Percentiles rank a stretch among this genome's conserved stretches.
These are phyloP conservation scores for Drosophila seclusa DNA, from an alignment of 2,888 invertebrate genomes.

Conservation along the genomic window DNA sequence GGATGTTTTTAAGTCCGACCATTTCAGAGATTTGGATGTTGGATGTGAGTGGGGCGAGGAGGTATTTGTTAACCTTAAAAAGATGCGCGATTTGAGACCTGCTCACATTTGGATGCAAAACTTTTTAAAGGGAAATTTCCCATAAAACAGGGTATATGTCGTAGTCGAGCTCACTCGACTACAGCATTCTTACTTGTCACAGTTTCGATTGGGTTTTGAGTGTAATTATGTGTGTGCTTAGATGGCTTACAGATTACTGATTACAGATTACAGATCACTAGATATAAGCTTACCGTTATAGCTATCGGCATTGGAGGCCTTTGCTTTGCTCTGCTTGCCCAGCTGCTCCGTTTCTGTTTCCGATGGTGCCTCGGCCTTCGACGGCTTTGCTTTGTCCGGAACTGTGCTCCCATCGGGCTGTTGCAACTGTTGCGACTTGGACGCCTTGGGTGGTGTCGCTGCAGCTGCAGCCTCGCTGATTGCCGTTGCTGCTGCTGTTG, in stretches of 20 bases:
- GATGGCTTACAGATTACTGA: too few species aligned
- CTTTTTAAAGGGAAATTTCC: too few species aligned
- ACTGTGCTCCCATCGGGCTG: not conserved
- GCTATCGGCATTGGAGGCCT: constrained; percentile 34
- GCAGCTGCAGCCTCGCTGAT: constrained; percentile 30
- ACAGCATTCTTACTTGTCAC: too few species aligned
- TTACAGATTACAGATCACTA: too few species aligned
- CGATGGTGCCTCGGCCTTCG: constrained; percentile 27
- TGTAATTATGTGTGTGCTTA: not conserved
- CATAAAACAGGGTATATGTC: too few species aligned
- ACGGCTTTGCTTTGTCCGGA: not conserved
- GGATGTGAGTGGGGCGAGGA: too few species aligned
- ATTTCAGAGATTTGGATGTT: too few species aligned
- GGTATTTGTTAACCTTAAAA: too few species aligned
- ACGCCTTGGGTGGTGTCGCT: constrained; percentile 35
- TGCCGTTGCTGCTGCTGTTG: constrained; percentile 46
- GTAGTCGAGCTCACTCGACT: too few species aligned
- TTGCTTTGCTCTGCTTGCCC: constrained; percentile 37
- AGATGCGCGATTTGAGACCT: too few species aligned
- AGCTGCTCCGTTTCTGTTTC: constrained; percentile 27
- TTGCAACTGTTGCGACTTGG: constrained; percentile 1
- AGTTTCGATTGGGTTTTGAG: not conserved
- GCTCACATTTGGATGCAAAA: too few species aligned
- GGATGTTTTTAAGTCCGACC: too few species aligned
- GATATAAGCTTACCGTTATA: constrained; percentile 42